phyloP scores from a whole-genome alignment of 2,888 invertebrate species.

The Latrodectus hesperus region DNA sequence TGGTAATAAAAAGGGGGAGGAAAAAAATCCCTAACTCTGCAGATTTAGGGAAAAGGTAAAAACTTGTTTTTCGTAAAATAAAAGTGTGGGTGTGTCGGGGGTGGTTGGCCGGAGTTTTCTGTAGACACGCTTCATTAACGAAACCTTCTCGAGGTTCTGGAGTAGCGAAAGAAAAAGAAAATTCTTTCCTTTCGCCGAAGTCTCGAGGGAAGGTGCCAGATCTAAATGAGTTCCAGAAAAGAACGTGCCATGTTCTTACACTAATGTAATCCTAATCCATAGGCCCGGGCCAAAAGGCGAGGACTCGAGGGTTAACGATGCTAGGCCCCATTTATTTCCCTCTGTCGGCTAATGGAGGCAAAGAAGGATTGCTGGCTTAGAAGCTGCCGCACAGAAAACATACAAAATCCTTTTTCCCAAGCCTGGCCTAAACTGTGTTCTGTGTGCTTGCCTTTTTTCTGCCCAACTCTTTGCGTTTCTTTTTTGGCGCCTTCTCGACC shows the following conservation, averaged over 20 bases:
- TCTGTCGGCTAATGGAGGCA: conserved; percentile 61
- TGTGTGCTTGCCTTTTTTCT: conserved; percentile 24
- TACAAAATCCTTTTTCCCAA: conserved; percentile 69
- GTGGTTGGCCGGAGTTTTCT: conserved; percentile 12
- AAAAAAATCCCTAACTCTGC: conserved; percentile 37
- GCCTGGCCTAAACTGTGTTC: conserved; percentile 54
- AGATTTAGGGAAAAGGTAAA: conserved; percentile 51
- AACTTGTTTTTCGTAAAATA: conserved; percentile 45
- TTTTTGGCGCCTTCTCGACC: conserved; percentile 60
- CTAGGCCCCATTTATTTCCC: conserved; percentile 66
- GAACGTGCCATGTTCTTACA: conserved; percentile 67
- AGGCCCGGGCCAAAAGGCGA: conserved; percentile 63
- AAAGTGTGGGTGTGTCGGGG: conserved; percentile 4
- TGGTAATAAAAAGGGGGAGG: conserved; percentile 40
- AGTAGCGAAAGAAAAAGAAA: conserved; percentile 46
- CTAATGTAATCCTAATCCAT: conserved; percentile 69
- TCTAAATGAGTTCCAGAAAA: conserved; percentile 67
- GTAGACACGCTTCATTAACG: conserved; percentile 43
- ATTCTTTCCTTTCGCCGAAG: conserved; percentile 37
- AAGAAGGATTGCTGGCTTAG: conserved; percentile 69
- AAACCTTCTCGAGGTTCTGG: conserved; percentile 13
- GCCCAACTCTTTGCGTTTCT: conserved; percentile 27
- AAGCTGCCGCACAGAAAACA: conserved; percentile 64
- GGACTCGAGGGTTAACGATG: conserved; percentile 65
- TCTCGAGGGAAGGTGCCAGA: conserved; percentile 59